Evolutionary conservation across 2,797 vertebrate genomes (phyloP), one percentile per base, ranked within the genome.

Genomic region (Channa striata): DNA sequence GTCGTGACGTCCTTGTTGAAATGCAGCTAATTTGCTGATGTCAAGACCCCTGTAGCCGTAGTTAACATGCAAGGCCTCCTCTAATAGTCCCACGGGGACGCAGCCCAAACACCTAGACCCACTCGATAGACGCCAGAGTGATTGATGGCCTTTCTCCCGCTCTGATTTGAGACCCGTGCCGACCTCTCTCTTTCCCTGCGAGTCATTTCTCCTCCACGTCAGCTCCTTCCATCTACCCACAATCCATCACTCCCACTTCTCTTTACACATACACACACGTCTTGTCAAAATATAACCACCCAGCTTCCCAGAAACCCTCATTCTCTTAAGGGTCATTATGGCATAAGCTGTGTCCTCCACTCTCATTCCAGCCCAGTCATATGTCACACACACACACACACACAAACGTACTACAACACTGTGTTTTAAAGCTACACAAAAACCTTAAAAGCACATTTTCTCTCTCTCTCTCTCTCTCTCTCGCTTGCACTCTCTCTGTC

Each of bases 41-140:
- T 84, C 81, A 76, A 67, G 68, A 57, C 68, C 77, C 74, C 61
- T 54, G 65, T 81, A 43, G 42, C 73, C 78, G 72, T 87, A 87
- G 90, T 93, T 91, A 92, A 85, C 83, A 93, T 92, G 90, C 86
- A 68, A 53, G 70, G 56, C 63, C 42, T 67, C 82, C 75, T 67
- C 62, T 39, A 74, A 54, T 14, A 61, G 72, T 30, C 65, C 90
- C 82, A 14, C 68, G 19, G 91, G 91, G 90, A 90, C 59, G 1
- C 20, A 53, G 59, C 62, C 75, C n/a, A 11, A 82, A 83, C 88
- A 87, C 78, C 87, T 70, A 82, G 77, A 82, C 77, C 77, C 76
- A 89, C 87, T 91, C 90, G 76, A 92, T 93, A 89, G 72, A 82
- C 11, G 86, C 79, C 86, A 82, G 23, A 59, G 78, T 91, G 92